Evolutionary conservation across 1,140 invertebrate genomes (phyloP).

Genomic region (Diabrotica undecimpunctata): DNA sequence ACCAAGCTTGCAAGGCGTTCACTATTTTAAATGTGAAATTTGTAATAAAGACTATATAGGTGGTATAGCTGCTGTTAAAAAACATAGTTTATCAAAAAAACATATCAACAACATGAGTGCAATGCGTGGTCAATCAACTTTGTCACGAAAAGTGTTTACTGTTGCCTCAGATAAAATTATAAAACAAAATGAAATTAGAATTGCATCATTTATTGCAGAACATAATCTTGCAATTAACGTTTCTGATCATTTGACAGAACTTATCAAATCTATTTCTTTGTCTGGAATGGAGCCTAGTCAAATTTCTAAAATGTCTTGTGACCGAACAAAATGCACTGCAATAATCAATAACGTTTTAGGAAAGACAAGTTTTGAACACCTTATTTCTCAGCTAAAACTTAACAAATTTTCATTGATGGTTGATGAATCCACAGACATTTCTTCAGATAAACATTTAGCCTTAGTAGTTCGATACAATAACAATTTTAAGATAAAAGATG

Average conservation of each 20-base stretch:
- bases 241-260: neutral
- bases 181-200: conserved; percentile 8
- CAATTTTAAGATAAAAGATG: conserved; percentile 35
- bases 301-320: conserved; percentile 19
- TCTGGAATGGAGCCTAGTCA: conserved; percentile 22
- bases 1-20: no score
- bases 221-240: conserved; percentile 7
- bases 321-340: conserved; percentile 22
- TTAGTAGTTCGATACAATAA: conserved; percentile 5
- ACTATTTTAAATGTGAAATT: no score
- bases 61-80: no score
- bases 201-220: conserved; percentile 8
- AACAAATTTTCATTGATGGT: conserved; percentile 13
- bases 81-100: no score
- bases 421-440: conserved; percentile 16
- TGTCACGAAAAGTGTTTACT: no score
- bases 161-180: no score
- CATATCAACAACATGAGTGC: no score
- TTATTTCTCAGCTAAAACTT: conserved; percentile 1
- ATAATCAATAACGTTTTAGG: conserved; percentile 20
- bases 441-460: conserved; percentile 12
- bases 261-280: conserved; percentile 6
- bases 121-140: no score
- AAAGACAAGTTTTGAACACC: neutral
- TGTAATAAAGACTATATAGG: no score